These are phyloP conservation scores for Hipparchia semele DNA, from an alignment of 2,888 invertebrate genomes.

Conservation along the genomic window DNA sequence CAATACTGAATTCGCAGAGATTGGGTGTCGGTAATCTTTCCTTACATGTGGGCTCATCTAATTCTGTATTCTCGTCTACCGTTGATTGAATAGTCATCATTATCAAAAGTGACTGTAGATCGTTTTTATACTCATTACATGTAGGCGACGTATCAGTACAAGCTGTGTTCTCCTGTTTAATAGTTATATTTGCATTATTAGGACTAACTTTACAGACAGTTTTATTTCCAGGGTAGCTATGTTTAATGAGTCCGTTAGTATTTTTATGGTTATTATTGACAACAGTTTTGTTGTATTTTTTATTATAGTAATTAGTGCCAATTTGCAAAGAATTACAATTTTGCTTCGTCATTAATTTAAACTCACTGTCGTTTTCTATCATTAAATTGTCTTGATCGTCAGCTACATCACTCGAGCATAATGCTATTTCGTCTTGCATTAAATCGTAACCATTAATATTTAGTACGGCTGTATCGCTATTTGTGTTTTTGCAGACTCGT, in stretches of 20 bases:
- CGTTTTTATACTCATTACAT: constrained; percentile 42
- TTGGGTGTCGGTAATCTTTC: neutral
- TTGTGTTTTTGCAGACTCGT: neutral
- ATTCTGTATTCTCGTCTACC: constrained; percentile 45
- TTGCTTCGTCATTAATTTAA: constrained; percentile 56
- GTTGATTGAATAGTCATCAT: constrained; percentile 67
- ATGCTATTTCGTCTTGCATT: constrained; percentile 45
- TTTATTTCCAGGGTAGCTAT: constrained; percentile 31
- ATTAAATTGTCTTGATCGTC: constrained; percentile 53
- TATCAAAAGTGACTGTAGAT: constrained; percentile 65
- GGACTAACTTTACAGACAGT: constrained; percentile 39
- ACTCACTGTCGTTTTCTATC: constrained; percentile 56
- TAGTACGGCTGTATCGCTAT: neutral
- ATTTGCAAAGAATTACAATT: constrained; percentile 24
- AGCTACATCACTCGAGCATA: constrained; percentile 49
- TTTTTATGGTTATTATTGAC: constrained; percentile 39
- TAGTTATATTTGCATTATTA: constrained; percentile 17
- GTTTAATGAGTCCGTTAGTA: constrained; percentile 30
- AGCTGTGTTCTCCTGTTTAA: constrained; percentile 1
- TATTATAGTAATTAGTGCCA: constrained; percentile 21
- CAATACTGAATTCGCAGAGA: neutral
- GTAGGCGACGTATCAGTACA: neutral
- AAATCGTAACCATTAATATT: constrained; percentile 27
- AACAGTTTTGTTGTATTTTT: constrained; percentile 38
- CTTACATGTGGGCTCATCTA: neutral